Evolutionary conservation across 2,113 vertebrate genomes (phyloP), one percentile per base, ranked within the genome.

Genomic region (Gasterosteus nipponicus): DNA sequence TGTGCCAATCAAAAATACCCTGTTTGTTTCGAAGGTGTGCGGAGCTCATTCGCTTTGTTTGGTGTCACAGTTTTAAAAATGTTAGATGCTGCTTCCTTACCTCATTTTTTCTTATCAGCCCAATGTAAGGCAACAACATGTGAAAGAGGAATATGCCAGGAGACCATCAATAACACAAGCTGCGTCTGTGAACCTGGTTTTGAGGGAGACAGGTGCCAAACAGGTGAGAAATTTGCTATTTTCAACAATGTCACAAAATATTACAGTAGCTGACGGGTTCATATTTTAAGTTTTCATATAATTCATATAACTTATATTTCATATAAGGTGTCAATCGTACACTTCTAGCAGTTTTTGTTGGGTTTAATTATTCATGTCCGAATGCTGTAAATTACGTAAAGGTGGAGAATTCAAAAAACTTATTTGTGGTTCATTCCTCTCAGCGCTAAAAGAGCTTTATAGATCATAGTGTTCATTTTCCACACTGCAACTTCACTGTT

Each of bases 1-100:
- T 99, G 97, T 33, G 0, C 0, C 5, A 73, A 58, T 0, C 29
- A 0, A 0, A 99, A 97, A 75, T 90, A 56, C 7, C 83, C 95
- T 0, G 66, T 84, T 7, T 94, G 93, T 72, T 93, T 86, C 19
- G 10, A 80, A 88, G 85, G 92, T 93, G 71, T 31, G 78, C 53
- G 11, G 49, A 68, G 7, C 2, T 51, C 0, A 39, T 33, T 42
- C 0, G n/a, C 29, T 81, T 53, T 57, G 1, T 59, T 18, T 3
- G 10, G 10, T 63, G 19, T 29, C 33, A 4, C 7, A 6, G 11
- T 47, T 60, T 73, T 1, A 60, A 10, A 39, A 46, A 3, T 11
- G 7, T 1, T 3, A 10, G 0, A 56, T 5, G 15, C 42, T 66
- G n/a, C 22, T 56, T 73, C 5, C 33, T 3, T 33, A 33, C 33